A percentile compares a stretch with the other conserved stretches of the same genome.
These are phyloP conservation scores for Eulithis prunata DNA, from an alignment of 2,888 invertebrate genomes.

Conservation along the genomic window DNA sequence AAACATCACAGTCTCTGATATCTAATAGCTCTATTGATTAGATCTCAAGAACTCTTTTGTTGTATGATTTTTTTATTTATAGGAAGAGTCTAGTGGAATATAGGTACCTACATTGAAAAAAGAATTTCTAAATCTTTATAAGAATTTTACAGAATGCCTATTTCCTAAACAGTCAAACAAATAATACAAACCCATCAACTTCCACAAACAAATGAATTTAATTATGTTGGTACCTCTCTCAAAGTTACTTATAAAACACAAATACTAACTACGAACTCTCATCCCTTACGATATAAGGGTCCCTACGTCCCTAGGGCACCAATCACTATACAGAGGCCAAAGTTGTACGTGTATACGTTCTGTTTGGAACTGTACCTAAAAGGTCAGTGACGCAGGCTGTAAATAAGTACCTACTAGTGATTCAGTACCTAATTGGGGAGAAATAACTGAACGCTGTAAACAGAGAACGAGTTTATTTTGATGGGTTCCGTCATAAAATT, in stretches of 20 bases:
- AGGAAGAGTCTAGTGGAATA: too few relatives aligned
- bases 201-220: constrained; percentile 3
- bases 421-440: neutral
- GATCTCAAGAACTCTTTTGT: too few relatives aligned
- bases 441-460: constrained; percentile 6
- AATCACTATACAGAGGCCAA: constrained; percentile 12
- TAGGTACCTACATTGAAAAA: too few relatives aligned
- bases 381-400: constrained; percentile 15
- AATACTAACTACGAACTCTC: constrained; percentile 4
- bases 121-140: too few relatives aligned
- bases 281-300: neutral
- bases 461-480: neutral
- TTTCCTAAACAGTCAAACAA: too few relatives aligned
- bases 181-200: too few relatives aligned
- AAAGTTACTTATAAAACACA: neutral
- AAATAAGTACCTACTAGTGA: constrained; percentile 2
- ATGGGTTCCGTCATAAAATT: constrained; percentile 7
- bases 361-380: constrained; percentile 9
- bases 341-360: constrained; percentile 2
- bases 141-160: too few relatives aligned
- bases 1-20: neutral
- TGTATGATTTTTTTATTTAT: too few relatives aligned
- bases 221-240: neutral
- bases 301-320: constrained; percentile 13
- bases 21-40: neutral